Conservation (phyloP, 1,140 invertebrate species). For the Drosophila rufa region DNA sequence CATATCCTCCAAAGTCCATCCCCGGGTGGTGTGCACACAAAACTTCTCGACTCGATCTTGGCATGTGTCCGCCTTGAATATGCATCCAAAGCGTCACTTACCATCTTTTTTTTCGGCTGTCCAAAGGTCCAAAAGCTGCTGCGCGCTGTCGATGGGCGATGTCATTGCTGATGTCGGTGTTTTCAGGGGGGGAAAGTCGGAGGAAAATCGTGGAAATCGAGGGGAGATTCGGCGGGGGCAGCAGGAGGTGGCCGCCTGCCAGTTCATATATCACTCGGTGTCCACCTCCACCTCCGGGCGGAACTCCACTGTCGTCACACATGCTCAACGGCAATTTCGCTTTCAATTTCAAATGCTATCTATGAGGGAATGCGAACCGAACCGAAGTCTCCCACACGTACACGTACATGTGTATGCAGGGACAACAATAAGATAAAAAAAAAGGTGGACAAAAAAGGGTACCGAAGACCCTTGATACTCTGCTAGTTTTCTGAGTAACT, state of each 20-base stretch:
- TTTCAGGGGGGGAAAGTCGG: constrained; percentile 26
- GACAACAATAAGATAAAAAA: constrained; percentile 36
- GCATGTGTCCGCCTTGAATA: constrained; percentile 65
- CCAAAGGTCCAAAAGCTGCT: constrained; percentile 16
- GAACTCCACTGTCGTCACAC: constrained; percentile 68
- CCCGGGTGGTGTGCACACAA: constrained; percentile 33
- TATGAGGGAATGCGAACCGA: constrained; percentile 67
- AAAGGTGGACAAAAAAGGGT: constrained; percentile 24
- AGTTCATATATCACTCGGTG: constrained; percentile 77
- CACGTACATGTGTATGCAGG: constrained; percentile 17
- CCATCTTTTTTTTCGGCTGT: constrained; percentile 53
- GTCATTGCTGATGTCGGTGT: constrained; percentile 51
- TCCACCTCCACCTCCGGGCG: background rate
- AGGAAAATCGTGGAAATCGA: constrained; percentile 26
- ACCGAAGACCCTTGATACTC: constrained; percentile 25
- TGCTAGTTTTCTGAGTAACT: background rate
- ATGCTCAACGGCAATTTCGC: constrained; percentile 80
- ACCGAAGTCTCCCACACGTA: constrained; percentile 43
- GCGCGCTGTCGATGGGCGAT: constrained; percentile 33
- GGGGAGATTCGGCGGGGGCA: background rate
- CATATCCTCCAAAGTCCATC: constrained; percentile 8
- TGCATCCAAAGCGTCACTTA: constrained; percentile 69
- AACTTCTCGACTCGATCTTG: constrained; percentile 55
- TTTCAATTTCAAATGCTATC: constrained; percentile 83
- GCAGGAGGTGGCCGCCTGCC: constrained; percentile 40